Base-by-base conservation (phyloP, 2,888 invertebrate species). In the Embidobia sp. region DNA sequence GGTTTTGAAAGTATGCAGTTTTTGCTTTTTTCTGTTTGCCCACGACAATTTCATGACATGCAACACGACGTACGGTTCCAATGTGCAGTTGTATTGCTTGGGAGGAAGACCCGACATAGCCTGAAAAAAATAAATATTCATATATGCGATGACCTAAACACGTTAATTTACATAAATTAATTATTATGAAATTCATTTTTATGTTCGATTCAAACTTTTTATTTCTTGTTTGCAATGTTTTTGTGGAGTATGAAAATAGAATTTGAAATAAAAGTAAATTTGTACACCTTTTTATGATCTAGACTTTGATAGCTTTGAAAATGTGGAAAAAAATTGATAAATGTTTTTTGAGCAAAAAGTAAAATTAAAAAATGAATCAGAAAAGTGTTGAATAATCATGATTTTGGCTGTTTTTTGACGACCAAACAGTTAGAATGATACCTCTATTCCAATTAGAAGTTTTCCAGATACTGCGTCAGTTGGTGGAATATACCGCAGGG, bases 21-120 rank as follows among this genome's bases (percentile, higher is more conserved):
- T 88, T 57, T 86, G 84, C n/a, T 83, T 86, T 46, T 87, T 89
- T 59, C 87, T 80, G 49, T 86, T 83, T 4, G 86, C 83, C 90
- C 90, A 90, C 10, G 87, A 85, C 67, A 86, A 81, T 63, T 88
- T 89, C 16, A 86, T 78, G 15, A 90, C 84, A 61, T 86, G 85
- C 22, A 90, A 63, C 55, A 85, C 79, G 26, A 90, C 87, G 80
- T 89, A 89, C 51, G 90, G 90, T 66, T 90, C 89, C 37, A 89
- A 46, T 8, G 87, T 85, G 57, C 90, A 90, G 72, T 90, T 88
- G 81, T 91, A 91, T 76, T 90, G 90, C 75, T 90, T 89, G 18
- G 90, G 89, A 2, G 90, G 90, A 75, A 91, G 87, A 61, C 90
- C 89, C 44, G 89, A 86, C 42, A 90, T 83, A 64, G 91, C 90